Evolutionary conservation across 2,888 invertebrate species (phyloP), one percentile per base, ranked within the genome.

Genomic region (Oligia strigilis): DNA sequence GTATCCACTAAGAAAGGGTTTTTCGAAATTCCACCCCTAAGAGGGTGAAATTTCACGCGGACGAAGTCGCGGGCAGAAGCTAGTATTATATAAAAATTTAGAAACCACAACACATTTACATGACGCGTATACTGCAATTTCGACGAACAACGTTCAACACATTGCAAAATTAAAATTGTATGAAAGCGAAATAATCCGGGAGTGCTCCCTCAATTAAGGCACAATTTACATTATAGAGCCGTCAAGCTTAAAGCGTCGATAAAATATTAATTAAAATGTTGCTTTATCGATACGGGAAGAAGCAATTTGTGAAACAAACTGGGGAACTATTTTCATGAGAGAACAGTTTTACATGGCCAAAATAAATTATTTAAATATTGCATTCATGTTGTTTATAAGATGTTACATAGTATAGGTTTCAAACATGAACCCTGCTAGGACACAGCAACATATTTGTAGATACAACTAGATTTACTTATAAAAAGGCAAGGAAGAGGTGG

Each of bases 221-320:
- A 62, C 65, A 74, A 78, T 80, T 79, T 84, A 74, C 80, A 82
- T 66, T 74, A 79, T 49, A 71, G 70, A 74, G 84, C 84, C 70
- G 73, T 79, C 60, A 70, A 70, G 70, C 73, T 84, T 82, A 58
- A 36, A 66, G 60, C 23, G 62, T 52, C 73, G 14, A 84, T 79
- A 79, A 84, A 84, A 84, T 79, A 84, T 74, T 79, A 79, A 84
- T 84, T 79, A 71, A 79, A 84, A 84, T 40, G 52, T 40, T 52
- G 84, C 43, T 84, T 55, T 43, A 66, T 49, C 17, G 65, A 55
- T 71, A 62, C 66, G 64, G 55, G 60, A 43, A 67, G 55, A 72
- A 67, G 23, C 29, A 72, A 71, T 83, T 55, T 67, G 40, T 55
- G 5, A 66, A 77, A 66, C 36, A 81, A 83, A 77, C 3, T n/a